These are phyloP conservation scores for Megaleporinus macrocephalus DNA, from an alignment of 2,113 vertebrate genomes.

Conservation along the genomic window DNA sequence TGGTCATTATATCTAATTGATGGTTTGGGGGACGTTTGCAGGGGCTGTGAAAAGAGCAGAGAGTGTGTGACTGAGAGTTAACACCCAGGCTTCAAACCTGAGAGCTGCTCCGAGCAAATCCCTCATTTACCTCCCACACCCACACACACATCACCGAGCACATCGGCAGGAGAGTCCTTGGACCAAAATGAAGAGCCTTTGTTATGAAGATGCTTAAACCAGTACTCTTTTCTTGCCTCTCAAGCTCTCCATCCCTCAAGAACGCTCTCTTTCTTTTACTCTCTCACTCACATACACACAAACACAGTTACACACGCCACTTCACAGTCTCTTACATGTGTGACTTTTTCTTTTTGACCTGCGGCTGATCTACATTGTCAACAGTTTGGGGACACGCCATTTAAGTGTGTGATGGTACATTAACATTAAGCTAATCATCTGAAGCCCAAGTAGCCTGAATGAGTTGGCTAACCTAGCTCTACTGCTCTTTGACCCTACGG, in stretches of 20 bases:
- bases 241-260: too few relatives aligned
- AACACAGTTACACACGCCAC: not conserved
- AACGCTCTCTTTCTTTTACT: not conserved
- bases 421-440: too few relatives aligned
- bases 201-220: too few relatives aligned
- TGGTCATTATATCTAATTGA: slow-evolving; percentile 34
- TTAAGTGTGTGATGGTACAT: too few relatives aligned
- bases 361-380: too few relatives aligned
- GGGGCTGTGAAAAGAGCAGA: slow-evolving; percentile 8
- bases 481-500: too few relatives aligned
- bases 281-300: not conserved
- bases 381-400: too few relatives aligned
- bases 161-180: slow-evolving; percentile 24
- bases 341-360: too few relatives aligned
- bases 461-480: too few relatives aligned
- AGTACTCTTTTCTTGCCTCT: too few relatives aligned
- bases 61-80: not conserved
- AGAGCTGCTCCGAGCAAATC: not conserved
- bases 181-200: slow-evolving; percentile 26
- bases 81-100: not conserved
- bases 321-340: too few relatives aligned
- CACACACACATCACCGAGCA: slow-evolving; percentile 30
- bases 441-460: too few relatives aligned
- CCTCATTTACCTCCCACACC: slow-evolving; percentile 23
- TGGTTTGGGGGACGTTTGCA: not conserved